Conservation (phyloP, 2,113 vertebrate genomes). For the Dendrocopos noguchii region DNA sequence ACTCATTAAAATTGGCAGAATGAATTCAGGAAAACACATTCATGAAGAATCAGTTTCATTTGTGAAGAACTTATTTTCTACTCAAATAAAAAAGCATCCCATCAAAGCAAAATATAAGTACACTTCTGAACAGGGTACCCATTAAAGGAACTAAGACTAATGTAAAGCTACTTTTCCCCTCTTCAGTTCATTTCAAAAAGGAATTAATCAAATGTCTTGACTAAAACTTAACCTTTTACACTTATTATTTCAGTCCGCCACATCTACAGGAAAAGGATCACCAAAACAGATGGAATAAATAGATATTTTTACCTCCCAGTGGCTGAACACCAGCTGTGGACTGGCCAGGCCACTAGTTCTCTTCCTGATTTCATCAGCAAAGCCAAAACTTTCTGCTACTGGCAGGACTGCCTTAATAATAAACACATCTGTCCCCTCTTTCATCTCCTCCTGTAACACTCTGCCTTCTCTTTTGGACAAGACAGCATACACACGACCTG, state of each 20-base stretch:
- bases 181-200: neutral
- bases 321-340: slow-evolving; percentile 97
- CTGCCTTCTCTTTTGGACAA: slow-evolving; percentile 92
- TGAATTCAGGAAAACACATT: neutral
- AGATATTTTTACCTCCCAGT: slow-evolving; percentile 91
- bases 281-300: slow-evolving; percentile 26
- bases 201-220: slow-evolving; percentile 1
- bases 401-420: slow-evolving; percentile 93
- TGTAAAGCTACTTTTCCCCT: neutral
- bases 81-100: neutral
- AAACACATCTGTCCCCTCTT: slow-evolving; percentile 96
- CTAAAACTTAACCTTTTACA: slow-evolving; percentile 36
- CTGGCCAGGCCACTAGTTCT: slow-evolving; percentile 95
- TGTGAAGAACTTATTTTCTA: neutral
- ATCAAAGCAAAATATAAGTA: neutral
- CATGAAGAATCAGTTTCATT: neutral
- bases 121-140: neutral
- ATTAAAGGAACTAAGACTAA: neutral
- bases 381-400: slow-evolving; percentile 97
- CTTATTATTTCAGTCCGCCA: slow-evolving; percentile 34
- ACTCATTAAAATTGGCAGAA: neutral
- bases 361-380: slow-evolving; percentile 97
- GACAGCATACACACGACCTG: slow-evolving; percentile 93
- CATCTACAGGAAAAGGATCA: slow-evolving; percentile 17
- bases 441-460: slow-evolving; percentile 97